A percentile compares a stretch with the other conserved stretches of the same genome.
phyloP scores from a whole-genome alignment of 2,797 vertebrate species.

The Amazona ochrocephala region DNA sequence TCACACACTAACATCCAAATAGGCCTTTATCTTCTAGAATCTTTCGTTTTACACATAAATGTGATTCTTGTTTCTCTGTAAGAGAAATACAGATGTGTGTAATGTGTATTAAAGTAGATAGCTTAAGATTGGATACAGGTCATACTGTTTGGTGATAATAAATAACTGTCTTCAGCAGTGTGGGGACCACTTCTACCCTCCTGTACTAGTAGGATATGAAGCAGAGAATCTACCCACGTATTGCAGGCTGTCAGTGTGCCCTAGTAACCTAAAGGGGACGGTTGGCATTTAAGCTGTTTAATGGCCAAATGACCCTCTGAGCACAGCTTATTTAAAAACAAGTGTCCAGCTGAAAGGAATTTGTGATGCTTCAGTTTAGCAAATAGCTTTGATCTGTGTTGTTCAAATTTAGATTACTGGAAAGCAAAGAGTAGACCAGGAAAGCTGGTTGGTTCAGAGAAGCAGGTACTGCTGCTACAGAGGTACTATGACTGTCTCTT shows the following conservation, averaged over 20 bases:
- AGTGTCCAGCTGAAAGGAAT: not conserved
- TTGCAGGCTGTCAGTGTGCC: not conserved
- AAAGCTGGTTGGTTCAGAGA: not conserved
- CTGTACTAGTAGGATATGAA: not conserved
- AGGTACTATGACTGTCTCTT: not conserved
- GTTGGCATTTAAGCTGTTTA: not conserved
- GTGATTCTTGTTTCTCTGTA: accelerated
- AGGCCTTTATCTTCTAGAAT: not conserved
- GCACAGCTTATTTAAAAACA: not conserved
- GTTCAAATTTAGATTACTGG: not conserved
- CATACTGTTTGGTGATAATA: accelerated
- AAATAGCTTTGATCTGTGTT: not conserved
- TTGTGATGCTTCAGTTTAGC: not conserved
- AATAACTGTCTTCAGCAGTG: not conserved
- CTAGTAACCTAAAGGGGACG: not conserved
- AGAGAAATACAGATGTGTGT: not conserved
- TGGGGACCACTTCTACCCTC: not conserved
- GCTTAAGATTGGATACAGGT: not conserved
- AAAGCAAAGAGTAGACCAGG: not conserved
- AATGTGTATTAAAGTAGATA: not conserved
- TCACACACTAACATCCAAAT: accelerated
- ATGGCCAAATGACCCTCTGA: not conserved
- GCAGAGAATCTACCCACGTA: accelerated
- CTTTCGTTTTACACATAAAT: not conserved
- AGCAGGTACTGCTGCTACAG: not conserved